A percentile compares a stretch with the other conserved stretches of the same genome.
phyloP scores from a whole-genome alignment of 2,797 vertebrate genomes.

The Trematomus bernacchii region DNA sequence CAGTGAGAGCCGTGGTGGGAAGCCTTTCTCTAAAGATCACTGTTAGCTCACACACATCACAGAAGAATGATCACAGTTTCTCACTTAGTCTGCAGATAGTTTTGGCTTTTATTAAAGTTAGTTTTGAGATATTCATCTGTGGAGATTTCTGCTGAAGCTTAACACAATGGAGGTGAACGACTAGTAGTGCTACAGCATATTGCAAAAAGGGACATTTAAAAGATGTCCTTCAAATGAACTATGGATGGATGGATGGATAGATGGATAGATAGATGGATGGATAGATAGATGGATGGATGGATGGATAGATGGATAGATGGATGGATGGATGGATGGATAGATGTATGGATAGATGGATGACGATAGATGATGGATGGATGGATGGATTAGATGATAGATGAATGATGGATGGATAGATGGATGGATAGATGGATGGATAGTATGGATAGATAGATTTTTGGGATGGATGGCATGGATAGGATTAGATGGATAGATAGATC shows the following conservation, averaged over 20 bases:
- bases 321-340: no score
- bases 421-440: no score
- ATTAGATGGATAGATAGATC: no score
- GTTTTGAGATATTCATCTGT: not conserved
- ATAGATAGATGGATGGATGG: no score
- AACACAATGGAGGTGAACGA: not conserved
- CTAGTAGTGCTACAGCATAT: not conserved
- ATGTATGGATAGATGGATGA: no score
- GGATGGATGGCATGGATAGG: no score
- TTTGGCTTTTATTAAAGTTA: not conserved
- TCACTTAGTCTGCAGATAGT: not conserved
- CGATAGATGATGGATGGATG: no score
- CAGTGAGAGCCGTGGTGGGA: not conserved
- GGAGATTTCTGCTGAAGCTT: not conserved
- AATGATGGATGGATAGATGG: no score
- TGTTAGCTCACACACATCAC: not conserved
- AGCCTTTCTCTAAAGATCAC: no score
- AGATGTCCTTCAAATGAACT: not conserved
- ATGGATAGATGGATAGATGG: accelerated
- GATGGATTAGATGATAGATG: no score
- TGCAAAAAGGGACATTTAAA: not conserved
- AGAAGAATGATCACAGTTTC: not conserved
- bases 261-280: accelerated
- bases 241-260: no score
- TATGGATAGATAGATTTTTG: no score